Evolutionary conservation across 1,140 invertebrate species (phyloP), one percentile per base, ranked within the genome.

Genomic region (Halotydeus destructor): DNA sequence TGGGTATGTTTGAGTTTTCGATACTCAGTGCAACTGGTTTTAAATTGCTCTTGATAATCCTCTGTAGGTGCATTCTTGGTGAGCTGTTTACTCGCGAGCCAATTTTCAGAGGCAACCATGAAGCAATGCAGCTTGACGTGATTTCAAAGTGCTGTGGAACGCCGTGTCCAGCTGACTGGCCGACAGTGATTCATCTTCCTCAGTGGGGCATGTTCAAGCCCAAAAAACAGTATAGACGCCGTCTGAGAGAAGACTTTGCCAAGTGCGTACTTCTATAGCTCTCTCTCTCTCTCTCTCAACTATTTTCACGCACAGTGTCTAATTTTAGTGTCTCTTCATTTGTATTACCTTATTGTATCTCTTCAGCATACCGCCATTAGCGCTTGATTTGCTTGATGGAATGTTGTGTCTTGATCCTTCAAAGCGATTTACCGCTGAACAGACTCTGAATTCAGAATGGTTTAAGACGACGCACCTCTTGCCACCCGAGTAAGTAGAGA

Each of bases 381-480:
- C 91, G 0, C 64, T 99, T 9, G 88, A 94, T 57, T 66, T 99
- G 21, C 66, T 99, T 24, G 93, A 99, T 61, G 74, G 77, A 56
- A 96, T 99, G 91, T 63, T 99, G 38, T 82, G 89, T 54, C 62
- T 99, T 40, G 91, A 98, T 65, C 94, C 93, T 0, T 74, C 77
- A 12, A 79, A 78, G 54, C 65, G 94, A 48, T 86, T 94, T 45
- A 88, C 85, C 0, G 88, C 91, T 5, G 81, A 88, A 33, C 79
- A 91, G 54, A 89, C 93, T 3, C 68, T 99, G 0, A 78, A 84
- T 56, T 83, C 81, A 49, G 65, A 74, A n/a, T 99, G 91, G 91
- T 63, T 99, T 1, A 82, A 75, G 60, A 78, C 82, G 60, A 74
- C 96, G 27, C 71, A 74, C 30, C 60, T 70, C 25, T 50, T 54